Percentiles rank a stretch among this genome's conserved stretches.
phyloP scores from a whole-genome alignment of 1,140 invertebrate genomes.

The Bombus impatiens region DNA sequence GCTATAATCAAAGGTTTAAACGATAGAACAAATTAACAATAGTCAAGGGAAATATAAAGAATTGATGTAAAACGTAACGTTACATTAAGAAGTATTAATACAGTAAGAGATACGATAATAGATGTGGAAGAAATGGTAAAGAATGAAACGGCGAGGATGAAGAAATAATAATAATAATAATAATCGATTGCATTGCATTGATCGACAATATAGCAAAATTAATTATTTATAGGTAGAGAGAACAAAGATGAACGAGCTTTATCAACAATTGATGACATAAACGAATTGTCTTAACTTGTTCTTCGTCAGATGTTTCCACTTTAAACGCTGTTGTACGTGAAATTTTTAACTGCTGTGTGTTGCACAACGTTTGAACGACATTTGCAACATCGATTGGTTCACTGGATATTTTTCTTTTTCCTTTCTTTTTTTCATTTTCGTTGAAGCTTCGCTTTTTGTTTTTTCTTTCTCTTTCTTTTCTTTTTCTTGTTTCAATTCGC shows the following conservation, averaged over 20 bases:
- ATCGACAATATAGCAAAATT: constrained; percentile 76
- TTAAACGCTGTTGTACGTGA: not conserved
- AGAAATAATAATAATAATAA: constrained; percentile 26
- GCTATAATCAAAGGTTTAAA: constrained; percentile 61
- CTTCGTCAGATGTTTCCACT: constrained; percentile 12
- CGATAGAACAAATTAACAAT: constrained; percentile 51
- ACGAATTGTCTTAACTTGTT: constrained; percentile 11
- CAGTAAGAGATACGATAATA: constrained; percentile 46
- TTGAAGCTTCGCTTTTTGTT: not conserved
- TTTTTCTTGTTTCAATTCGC: not conserved
- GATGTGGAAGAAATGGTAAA: constrained; percentile 18
- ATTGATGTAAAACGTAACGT: constrained; percentile 51
- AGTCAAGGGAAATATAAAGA: constrained; percentile 24
- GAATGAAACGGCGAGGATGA: not conserved
- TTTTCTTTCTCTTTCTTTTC: not conserved
- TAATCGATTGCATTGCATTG: constrained; percentile 72
- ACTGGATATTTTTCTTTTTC: not conserved
- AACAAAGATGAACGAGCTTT: constrained; percentile 37
- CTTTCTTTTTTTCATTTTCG: not conserved
- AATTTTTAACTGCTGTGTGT: constrained; percentile 11
- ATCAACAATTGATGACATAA: not conserved
- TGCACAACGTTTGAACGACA: not conserved
- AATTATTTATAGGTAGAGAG: constrained; percentile 62
- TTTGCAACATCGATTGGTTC: not conserved
- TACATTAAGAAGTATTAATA: constrained; percentile 59